A percentile compares a stretch with the other conserved stretches of the same genome.
Evolutionary conservation across 1,140 invertebrate genomes (phyloP).

Genomic region (Saccostrea glomerata): DNA sequence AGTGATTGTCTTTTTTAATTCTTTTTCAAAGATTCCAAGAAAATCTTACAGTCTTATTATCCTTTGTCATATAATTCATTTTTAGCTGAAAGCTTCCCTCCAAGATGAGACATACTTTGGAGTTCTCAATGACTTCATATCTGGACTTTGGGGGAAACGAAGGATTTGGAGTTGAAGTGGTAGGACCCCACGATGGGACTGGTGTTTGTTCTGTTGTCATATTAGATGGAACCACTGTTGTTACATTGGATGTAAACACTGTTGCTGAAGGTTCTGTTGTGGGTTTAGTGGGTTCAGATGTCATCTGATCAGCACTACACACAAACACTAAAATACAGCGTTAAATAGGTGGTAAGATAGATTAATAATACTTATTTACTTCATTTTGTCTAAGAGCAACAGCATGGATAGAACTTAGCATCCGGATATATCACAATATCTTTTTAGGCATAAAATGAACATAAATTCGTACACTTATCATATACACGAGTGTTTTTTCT

Average conservation of each 20-base stretch:
- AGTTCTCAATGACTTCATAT: neutral
- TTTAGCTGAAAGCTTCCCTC: neutral
- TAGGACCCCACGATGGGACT: neutral
- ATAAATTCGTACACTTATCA: too few relatives aligned
- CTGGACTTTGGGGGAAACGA: neutral
- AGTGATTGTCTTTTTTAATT: too few relatives aligned
- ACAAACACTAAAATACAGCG: neutral
- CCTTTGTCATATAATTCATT: slow-evolving; percentile 37
- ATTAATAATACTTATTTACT: too few relatives aligned
- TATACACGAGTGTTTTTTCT: too few relatives aligned
- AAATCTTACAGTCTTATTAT: slow-evolving; percentile 43
- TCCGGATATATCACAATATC: too few relatives aligned
- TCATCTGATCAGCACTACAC: slow-evolving; percentile 25
- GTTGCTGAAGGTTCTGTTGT: neutral
- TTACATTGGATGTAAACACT: too few relatives aligned
- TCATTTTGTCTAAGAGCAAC: too few relatives aligned
- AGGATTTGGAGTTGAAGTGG: neutral
- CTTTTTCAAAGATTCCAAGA: neutral
- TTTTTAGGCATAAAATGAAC: too few relatives aligned
- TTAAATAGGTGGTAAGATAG: too few relatives aligned
- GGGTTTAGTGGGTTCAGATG: neutral
- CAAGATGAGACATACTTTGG: neutral
- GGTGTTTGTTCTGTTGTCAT: neutral
- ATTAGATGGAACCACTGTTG: neutral
- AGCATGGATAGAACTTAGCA: too few relatives aligned